Evolutionary conservation across 2,113 vertebrate genomes (phyloP), one percentile per base, ranked within the genome.

Genomic region (Equus quagga): DNA sequence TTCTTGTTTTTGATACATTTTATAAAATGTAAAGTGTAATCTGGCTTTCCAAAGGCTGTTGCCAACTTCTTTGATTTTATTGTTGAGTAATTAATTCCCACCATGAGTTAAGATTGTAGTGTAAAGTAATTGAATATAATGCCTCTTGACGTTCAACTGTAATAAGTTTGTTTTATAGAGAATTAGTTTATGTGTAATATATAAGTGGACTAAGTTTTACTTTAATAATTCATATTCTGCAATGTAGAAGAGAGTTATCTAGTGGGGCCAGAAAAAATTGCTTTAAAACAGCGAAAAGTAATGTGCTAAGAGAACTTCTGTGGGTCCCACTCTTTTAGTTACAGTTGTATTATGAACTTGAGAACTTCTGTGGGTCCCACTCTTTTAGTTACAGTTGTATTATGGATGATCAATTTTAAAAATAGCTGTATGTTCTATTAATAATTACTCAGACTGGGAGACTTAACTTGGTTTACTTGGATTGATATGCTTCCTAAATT

Each of bases 61-160:
- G 14, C 24, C 15, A 24, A 36, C 8, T 3, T 92, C 19, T 96
- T 11, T 95, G 60, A 75, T 92, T 93, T 94, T 75, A 58, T 95
- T 95, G 46, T n/a, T 91, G 67, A 94, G 69, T 94, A 80, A 95
- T 90, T 79, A 96, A 83, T 95, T 94, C 19, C 33, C 70, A 87
- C 73, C 51, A 11, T 83, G 79, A 89, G 41, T 67, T 83, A 49
- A 80, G 60, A 46, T 80, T 86, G 1, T 69, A 41, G 7, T 79
- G 46, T 87, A 44, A 65, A 88, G 15, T 85, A 83, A 70, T 92
- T 94, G 90, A 36, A 14, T 70, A 94, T 89, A 89, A 79, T 80
- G 46, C n/a, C 4, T 58, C 49, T 89, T 85, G 49, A 76, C 23
- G 56, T 96, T 95, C 33, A 93, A 65, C 21, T 76, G 78, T 75